Evolutionary conservation across 2,888 invertebrate genomes (phyloP).

Genomic region (Ophioninae sp.): DNA sequence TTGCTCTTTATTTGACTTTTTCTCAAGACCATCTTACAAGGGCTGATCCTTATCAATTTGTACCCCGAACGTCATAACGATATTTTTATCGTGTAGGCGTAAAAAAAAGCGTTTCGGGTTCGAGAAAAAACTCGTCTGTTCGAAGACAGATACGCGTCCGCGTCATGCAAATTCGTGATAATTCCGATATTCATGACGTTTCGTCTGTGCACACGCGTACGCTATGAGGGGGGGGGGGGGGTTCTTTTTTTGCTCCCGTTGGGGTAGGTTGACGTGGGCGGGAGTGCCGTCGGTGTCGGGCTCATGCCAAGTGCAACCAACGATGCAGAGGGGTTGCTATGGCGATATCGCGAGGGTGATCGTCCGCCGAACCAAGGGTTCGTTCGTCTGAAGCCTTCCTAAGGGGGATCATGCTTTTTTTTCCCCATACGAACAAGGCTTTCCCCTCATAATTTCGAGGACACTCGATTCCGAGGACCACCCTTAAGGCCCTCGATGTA

Average conservation of each 20-base stretch:
- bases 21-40: too few species aligned
- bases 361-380: slow-evolving; percentile 68
- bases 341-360: slow-evolving; percentile 70
- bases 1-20: too few species aligned
- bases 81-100: too few species aligned
- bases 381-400: slow-evolving; percentile 76
- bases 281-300: slow-evolving; percentile 9
- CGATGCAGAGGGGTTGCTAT: slow-evolving; percentile 78
- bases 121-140: not conserved
- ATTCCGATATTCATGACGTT: slow-evolving; percentile 11
- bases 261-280: slow-evolving; percentile 64
- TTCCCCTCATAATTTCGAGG: not conserved
- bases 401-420: slow-evolving; percentile 72
- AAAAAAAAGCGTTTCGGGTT: too few species aligned
- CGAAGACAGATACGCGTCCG: not conserved
- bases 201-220: slow-evolving; percentile 9
- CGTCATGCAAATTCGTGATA: slow-evolving; percentile 42
- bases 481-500: not conserved
- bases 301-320: slow-evolving; percentile 54
- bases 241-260: slow-evolving; percentile 36
- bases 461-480: not conserved
- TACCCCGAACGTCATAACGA: too few species aligned
- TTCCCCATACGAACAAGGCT: not conserved
- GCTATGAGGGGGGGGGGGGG: not conserved
- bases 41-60: too few species aligned